These are phyloP conservation scores for Campaea margaritaria DNA, from an alignment of 2,888 invertebrate species.

Conservation along the genomic window DNA sequence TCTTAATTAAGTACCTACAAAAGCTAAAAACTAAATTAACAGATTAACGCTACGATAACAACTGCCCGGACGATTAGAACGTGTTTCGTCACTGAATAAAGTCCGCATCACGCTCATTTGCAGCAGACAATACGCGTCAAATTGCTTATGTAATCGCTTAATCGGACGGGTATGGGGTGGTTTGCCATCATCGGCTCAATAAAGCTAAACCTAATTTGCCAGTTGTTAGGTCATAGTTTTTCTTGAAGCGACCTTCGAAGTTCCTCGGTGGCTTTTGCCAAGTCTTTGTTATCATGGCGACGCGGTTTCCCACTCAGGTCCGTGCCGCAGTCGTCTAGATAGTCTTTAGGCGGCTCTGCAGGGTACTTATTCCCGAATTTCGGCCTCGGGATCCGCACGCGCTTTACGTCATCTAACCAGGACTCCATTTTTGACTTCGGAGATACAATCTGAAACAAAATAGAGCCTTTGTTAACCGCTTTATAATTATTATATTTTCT, in stretches of 20 bases:
- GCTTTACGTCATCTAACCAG: slow-evolving; percentile 93
- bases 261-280: slow-evolving; percentile 90
- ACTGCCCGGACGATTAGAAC: slow-evolving; percentile 40
- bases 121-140: slow-evolving; percentile 50
- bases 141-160: slow-evolving; percentile 51
- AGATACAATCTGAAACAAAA: slow-evolving; percentile 31
- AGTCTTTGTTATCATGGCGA: slow-evolving; percentile 81
- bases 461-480: slow-evolving; percentile 3
- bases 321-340: slow-evolving; percentile 86
- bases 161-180: slow-evolving; percentile 47
- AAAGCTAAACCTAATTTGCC: slow-evolving; percentile 54
- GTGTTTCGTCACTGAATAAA: slow-evolving; percentile 42
- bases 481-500: slow-evolving; percentile 2
- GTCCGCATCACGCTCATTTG: slow-evolving; percentile 54
- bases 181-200: slow-evolving; percentile 29
- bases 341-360: slow-evolving; percentile 92
- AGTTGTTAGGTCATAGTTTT: slow-evolving; percentile 86
- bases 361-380: slow-evolving; percentile 91
- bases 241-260: slow-evolving; percentile 90
- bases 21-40: slow-evolving; percentile 34
- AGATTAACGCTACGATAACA: slow-evolving; percentile 41
- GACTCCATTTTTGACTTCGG: slow-evolving; percentile 87
- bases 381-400: slow-evolving; percentile 93
- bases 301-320: slow-evolving; percentile 81
- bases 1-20: slow-evolving; percentile 7